Evolutionary conservation across 2,113 vertebrate genomes (phyloP), one percentile per base, ranked within the genome.

Genomic region (Saimiri boliviensis): DNA sequence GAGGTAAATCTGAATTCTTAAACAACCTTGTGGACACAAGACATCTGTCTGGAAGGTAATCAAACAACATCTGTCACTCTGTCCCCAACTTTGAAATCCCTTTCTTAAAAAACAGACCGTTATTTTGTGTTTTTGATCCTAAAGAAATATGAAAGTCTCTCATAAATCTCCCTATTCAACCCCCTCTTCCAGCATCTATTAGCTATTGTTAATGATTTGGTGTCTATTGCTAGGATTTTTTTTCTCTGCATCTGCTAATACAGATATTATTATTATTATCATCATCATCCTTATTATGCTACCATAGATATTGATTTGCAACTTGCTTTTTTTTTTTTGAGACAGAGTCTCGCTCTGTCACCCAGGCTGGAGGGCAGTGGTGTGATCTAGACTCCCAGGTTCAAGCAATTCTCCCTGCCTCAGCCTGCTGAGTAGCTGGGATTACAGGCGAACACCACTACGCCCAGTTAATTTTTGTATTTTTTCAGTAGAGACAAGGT

Each of bases 41-140:
- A 98, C 98, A 99, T 99, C 99, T 99, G 99, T 97, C 97, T 94
- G 54, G 52, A 96, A 95, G 97, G 97, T 98, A 98, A 98, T 97
- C 97, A 97, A 89, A 97, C 98, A 98, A 98, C 99, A 99, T 99
- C 99, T 99, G 99, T 98, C 98, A 93, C 84, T 23, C 93, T 94
- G 40, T 70, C 74, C 56, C 32, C n/a, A n/a, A 32, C 95, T 98
- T 98, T 93, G 94, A 97, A 96, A 94, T 68, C 95, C 74, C 81
- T 97, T 97, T 98, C 95, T 98, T 98, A 77, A 89, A 73, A 94
- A 68, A 37, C 21, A 91, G 56, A 58, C 58, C 10, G 23, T 91
- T 82, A 87, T 83, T 83, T 85, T 66, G 42, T 27, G 71, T n/a
- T 84, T 94, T 73, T 35, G 27, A 66, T 56, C 45, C 60, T 77